A percentile compares a stretch with the other conserved stretches of the same genome.
Evolutionary conservation across 2,888 invertebrate genomes (phyloP).

Genomic region (Cotesia congregata): DNA sequence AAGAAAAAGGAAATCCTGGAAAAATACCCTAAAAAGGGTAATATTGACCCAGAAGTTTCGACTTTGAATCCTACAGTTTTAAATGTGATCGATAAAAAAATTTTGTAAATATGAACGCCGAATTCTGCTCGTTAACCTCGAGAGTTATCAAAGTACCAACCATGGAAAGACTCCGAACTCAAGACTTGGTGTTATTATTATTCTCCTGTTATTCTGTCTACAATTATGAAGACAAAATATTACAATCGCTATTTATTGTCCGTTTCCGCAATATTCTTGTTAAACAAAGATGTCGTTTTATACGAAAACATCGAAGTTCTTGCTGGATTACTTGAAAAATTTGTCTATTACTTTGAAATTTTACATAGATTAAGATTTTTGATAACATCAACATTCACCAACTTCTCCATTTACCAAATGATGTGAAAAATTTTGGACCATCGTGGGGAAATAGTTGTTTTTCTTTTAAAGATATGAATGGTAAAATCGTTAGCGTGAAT

Average conservation of each 20-base stretch:
- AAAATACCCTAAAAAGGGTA: no score
- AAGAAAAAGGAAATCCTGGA: no score
- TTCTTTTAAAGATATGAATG: constrained; percentile 46
- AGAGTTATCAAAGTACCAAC: not conserved
- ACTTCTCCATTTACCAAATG: constrained; percentile 42
- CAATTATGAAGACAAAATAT: constrained; percentile 10
- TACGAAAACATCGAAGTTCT: constrained; percentile 7
- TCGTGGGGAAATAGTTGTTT: constrained; percentile 46
- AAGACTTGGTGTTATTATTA: constrained; percentile 11
- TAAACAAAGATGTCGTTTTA: not conserved
- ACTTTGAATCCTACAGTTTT: no score
- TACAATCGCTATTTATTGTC: constrained; percentile 9
- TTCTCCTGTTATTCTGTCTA: not conserved
- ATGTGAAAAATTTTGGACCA: constrained; percentile 41
- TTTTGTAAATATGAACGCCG: not conserved
- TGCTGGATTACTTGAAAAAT: constrained; percentile 36
- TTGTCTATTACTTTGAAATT: constrained; percentile 42
- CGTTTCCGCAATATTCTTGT: not conserved
- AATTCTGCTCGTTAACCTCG: constrained; percentile 10
- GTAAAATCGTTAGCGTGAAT: constrained; percentile 38
- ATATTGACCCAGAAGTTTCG: no score
- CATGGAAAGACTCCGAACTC: constrained; percentile 14
- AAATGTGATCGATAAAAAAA: not conserved
- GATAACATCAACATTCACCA: constrained; percentile 45
- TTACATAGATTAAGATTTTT: constrained; percentile 40